Conservation (phyloP, 2,888 invertebrate species). For the Chrysodeixis includens region DNA sequence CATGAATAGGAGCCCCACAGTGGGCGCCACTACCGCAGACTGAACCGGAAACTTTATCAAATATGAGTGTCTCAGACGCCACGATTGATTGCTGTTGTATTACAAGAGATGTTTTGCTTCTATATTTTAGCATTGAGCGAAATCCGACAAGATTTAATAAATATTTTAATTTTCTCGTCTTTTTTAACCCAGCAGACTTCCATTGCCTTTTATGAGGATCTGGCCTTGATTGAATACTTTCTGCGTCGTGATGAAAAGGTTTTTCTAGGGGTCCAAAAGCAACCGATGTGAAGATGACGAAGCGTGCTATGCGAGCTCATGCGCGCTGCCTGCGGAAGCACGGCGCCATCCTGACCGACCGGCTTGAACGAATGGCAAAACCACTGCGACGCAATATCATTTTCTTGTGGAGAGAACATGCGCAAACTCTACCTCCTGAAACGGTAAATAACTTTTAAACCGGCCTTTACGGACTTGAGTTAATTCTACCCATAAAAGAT, state of each 20-base stretch:
- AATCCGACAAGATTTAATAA: too few relatives aligned
- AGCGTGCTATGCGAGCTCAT: conserved; percentile 69
- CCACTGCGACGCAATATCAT: conserved; percentile 77
- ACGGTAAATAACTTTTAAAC: conserved; percentile 66
- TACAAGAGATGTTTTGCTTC: too few relatives aligned
- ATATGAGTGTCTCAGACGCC: not conserved
- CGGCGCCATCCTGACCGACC: conserved; percentile 78
- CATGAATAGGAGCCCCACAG: not conserved
- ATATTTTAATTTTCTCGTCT: too few relatives aligned
- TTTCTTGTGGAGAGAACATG: conserved; percentile 79
- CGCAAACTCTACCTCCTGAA: conserved; percentile 73
- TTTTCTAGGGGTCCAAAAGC: conserved; percentile 77
- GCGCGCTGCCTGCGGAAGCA: conserved; percentile 77
- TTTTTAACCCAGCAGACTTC: too few relatives aligned
- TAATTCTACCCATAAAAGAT: too few relatives aligned
- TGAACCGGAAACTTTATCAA: not conserved
- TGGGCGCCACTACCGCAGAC: not conserved
- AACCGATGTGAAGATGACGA: conserved; percentile 76
- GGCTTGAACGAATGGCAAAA: conserved; percentile 78
- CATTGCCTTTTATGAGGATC: too few relatives aligned
- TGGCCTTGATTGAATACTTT: too few relatives aligned
- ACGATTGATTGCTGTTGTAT: not conserved
- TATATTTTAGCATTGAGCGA: too few relatives aligned
- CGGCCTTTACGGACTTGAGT: too few relatives aligned
- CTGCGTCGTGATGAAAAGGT: not conserved